These are phyloP conservation scores for Monopterus albus DNA, from an alignment of 2,113 vertebrate genomes.

Conservation along the genomic window DNA sequence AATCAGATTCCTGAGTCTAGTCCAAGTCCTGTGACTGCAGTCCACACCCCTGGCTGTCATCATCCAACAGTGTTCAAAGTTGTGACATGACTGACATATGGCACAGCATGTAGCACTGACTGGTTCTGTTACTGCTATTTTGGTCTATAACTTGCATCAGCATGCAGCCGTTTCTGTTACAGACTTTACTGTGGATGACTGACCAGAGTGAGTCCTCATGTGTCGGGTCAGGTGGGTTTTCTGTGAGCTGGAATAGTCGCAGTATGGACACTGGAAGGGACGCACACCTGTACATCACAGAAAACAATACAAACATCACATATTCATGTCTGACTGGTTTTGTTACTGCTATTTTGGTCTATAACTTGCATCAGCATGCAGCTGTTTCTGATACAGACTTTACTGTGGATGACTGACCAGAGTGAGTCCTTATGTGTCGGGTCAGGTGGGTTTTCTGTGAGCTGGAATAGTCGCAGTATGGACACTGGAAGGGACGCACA, in stretches of 20 bases:
- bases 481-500: constrained; percentile 94
- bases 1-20: too few species aligned
- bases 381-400: neutral
- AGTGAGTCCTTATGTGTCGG: constrained; percentile 97
- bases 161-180: neutral
- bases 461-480: constrained; percentile 96
- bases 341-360: too few species aligned
- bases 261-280: constrained; percentile 94
- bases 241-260: constrained; percentile 97
- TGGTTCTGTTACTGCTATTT: too few species aligned
- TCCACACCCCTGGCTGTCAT: too few species aligned
- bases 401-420: constrained; percentile 87
- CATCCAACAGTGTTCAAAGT: too few species aligned
- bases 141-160: too few species aligned
- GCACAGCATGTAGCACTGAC: too few species aligned
- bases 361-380: too few species aligned
- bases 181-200: constrained; percentile 74
- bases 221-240: constrained; percentile 98
- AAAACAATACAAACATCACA: neutral
- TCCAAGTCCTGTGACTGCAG: too few species aligned
- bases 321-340: too few species aligned
- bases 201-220: constrained; percentile 98
- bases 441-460: constrained; percentile 99
- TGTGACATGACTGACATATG: too few species aligned
- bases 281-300: constrained; percentile 87